phyloP scores from a whole-genome alignment of 2,888 invertebrate species.

The Lordiphosa andalusiaca region DNA sequence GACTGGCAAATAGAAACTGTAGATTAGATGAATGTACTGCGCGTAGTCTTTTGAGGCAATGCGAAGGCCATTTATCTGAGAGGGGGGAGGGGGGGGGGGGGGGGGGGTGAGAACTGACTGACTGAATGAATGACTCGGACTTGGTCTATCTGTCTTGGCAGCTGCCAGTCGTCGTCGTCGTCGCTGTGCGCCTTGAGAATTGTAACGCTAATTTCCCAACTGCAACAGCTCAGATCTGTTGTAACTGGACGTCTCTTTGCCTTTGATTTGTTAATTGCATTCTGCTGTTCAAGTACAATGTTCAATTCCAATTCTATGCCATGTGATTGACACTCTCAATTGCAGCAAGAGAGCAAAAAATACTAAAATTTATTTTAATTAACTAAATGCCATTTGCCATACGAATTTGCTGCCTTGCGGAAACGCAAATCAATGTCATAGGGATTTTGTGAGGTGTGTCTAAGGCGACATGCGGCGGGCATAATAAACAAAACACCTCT shows the following conservation, averaged over 20 bases:
- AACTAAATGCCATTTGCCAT: slow-evolving; percentile 47
- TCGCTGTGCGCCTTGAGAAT: slow-evolving; percentile 47
- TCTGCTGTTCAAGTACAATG: slow-evolving; percentile 45
- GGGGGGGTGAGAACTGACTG: slow-evolving; percentile 39
- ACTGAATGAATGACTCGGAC: slow-evolving; percentile 38
- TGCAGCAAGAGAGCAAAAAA: slow-evolving; percentile 20
- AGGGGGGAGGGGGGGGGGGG: too few species aligned
- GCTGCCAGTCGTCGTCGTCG: slow-evolving; percentile 34
- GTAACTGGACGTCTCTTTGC: slow-evolving; percentile 25
- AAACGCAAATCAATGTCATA: slow-evolving; percentile 63
- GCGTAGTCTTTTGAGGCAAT: slow-evolving; percentile 23
- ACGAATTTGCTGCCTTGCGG: slow-evolving; percentile 39
- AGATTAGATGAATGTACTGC: slow-evolving; percentile 56
- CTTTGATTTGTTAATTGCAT: slow-evolving; percentile 66
- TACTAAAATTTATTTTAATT: slow-evolving; percentile 49
- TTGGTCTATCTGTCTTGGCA: slow-evolving; percentile 46
- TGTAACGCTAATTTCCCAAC: slow-evolving; percentile 63
- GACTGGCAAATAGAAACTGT: slow-evolving; percentile 39
- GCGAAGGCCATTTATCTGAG: slow-evolving; percentile 61
- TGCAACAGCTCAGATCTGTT: slow-evolving; percentile 19
- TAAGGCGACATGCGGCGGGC: slow-evolving; percentile 41
- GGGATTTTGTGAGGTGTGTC: slow-evolving; percentile 20
- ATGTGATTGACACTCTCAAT: slow-evolving; percentile 58
- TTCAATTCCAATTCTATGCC: slow-evolving; percentile 15
- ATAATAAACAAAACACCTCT: slow-evolving; percentile 30